phyloP scores from a whole-genome alignment of 37 sponge, comb jelly and placozoan species.

The Amphimedon queenslandica region DNA sequence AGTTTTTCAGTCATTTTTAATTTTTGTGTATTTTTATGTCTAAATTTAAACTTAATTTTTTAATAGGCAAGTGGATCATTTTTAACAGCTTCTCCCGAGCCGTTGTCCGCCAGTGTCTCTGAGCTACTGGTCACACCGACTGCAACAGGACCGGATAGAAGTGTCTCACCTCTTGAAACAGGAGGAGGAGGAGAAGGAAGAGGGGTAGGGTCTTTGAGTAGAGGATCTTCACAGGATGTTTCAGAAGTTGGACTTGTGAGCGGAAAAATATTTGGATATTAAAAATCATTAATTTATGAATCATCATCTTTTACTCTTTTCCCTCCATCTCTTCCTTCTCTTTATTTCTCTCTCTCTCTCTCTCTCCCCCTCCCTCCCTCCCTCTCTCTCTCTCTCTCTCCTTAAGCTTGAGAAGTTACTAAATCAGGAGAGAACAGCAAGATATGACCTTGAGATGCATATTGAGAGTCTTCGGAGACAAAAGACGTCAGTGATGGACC shows the following conservation, averaged over 20 bases:
- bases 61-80: no score
- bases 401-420: constrained; percentile 36
- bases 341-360: constrained; percentile 11
- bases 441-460: constrained; percentile 66
- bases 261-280: no score
- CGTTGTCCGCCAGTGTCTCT: not conserved
- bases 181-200: not conserved
- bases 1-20: no score
- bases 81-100: no score
- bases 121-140: not conserved
- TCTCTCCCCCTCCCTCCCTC: constrained; percentile 5
- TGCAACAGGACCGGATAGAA: constrained; percentile 11
- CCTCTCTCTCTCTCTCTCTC: not conserved
- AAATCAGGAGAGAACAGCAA: constrained; percentile 39
- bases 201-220: not conserved
- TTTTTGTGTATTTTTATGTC: no score
- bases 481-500: constrained; percentile 21
- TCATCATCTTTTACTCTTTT: not conserved
- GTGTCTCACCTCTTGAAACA: constrained; percentile 22
- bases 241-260: no score
- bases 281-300: no score
- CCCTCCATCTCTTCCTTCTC: not conserved
- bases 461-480: constrained; percentile 22
- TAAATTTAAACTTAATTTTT: no score
- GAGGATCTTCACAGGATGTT: no score